Evolutionary conservation across 30 jellyfish, hydroid and myxozoan genomes (phyloP).

Genomic region (Aurelia sp.): DNA sequence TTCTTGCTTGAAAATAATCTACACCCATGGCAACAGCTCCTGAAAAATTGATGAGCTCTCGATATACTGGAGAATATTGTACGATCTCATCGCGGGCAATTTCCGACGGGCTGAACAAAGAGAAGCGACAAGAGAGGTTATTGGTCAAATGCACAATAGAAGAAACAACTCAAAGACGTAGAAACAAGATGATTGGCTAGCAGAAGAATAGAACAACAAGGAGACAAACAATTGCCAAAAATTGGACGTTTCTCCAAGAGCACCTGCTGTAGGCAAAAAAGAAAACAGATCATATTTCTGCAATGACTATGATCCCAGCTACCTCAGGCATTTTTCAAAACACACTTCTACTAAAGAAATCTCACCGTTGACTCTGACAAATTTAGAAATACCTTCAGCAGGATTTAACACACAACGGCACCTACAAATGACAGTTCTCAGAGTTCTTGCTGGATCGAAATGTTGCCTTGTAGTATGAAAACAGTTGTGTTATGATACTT

Average conservation of each 20-base stretch:
- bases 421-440: too few species aligned
- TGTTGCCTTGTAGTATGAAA: too few species aligned
- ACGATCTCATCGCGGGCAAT: constrained; percentile 19
- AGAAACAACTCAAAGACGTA: constrained; percentile 13
- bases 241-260: constrained; percentile 50
- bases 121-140: neutral
- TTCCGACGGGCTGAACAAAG: constrained; percentile 12
- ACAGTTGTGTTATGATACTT: too few species aligned
- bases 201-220: constrained; percentile 18
- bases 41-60: constrained; percentile 48
- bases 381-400: too few species aligned
- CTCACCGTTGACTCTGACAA: too few species aligned
- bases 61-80: constrained; percentile 14
- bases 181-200: constrained; percentile 30
- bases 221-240: constrained; percentile 49
- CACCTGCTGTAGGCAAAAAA: constrained; percentile 61
- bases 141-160: constrained; percentile 40
- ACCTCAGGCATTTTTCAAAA: too few species aligned
- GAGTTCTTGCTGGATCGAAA: too few species aligned
- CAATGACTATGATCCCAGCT: neutral
- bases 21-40: constrained; percentile 41
- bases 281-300: constrained; percentile 23
- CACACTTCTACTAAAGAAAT: too few species aligned
- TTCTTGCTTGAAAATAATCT: constrained; percentile 24
- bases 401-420: too few species aligned